Base-by-base conservation (phyloP, 2,888 invertebrate species). In the Automeris io region DNA sequence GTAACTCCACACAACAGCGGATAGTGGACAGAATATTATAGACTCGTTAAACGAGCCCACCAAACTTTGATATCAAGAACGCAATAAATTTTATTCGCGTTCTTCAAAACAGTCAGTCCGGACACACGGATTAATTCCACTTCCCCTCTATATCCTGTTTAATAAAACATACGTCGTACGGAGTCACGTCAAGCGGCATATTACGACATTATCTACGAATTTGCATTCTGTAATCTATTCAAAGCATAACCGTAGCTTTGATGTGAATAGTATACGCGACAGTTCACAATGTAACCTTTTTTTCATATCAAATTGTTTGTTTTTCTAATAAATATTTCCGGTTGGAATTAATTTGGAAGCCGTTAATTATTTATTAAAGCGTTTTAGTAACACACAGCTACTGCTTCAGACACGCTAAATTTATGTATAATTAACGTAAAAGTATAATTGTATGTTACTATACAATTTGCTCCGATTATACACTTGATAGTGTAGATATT, bases 211-310 rank as follows among this genome's bases (percentile, higher is more conserved):
- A 77, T 76, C 75, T 57, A 56, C 52, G 58, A 70, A 80, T 81
- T 79, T 77, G 71, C 82, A 81, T 79, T 68, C 51, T 57, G 54
- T 73, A 68, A 74, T 75, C 65, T 73, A 72, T 72, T 72, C 70
- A 65, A 65, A 66, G 46, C 49, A 55, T n/a, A n/a, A n/a, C 41
- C 52, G 58, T 70, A 67, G 61, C 72, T 81, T 80, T 80, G 79
- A 80, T 73, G 70, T 76, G 53, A 54, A 54, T 48, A 58, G n/a
- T 33, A 32, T 39, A 33, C 13, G 13, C 38, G 21, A 29, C 29
- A 13, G 29, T 29, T 29, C 16, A 13, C 8, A 29, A 29, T 16
- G n/a, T 29, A 29, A 29, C 29, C 29, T 29, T n/a, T 9, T 29
- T 29, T 29, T 29, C 5, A 29, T 29, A 29, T 16, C 8, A 29